Conservation (phyloP, 2,888 invertebrate genomes). For the Pandemis corylana region DNA sequence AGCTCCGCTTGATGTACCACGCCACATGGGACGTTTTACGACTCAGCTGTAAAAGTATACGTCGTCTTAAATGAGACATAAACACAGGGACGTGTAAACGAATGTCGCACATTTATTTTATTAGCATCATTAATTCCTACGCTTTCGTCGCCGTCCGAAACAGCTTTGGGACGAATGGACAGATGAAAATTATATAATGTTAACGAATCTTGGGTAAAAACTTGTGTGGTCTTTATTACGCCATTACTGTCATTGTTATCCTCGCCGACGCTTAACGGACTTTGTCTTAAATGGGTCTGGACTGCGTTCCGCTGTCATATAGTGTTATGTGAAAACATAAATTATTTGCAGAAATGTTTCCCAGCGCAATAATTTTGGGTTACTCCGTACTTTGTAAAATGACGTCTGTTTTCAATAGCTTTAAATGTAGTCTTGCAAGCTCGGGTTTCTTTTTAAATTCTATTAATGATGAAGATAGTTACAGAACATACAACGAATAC, state of each 20-base stretch:
- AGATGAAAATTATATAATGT: constrained; percentile 36
- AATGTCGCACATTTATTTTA: constrained; percentile 84
- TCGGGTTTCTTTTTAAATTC: neutral
- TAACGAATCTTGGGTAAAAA: constrained; percentile 36
- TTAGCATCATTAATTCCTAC: constrained; percentile 79
- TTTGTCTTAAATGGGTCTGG: constrained; percentile 12
- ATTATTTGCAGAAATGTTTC: constrained; percentile 49
- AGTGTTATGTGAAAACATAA: constrained; percentile 45
- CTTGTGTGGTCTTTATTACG: constrained; percentile 25
- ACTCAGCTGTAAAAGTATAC: constrained; percentile 78
- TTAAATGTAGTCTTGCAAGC: neutral
- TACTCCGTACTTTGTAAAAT: constrained; percentile 1
- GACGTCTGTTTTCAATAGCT: neutral
- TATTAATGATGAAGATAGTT: neutral
- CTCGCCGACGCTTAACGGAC: constrained; percentile 9
- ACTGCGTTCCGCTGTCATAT: constrained; percentile 5
- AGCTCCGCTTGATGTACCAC: constrained; percentile 65
- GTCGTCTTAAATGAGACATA: constrained; percentile 84
- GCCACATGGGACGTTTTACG: constrained; percentile 80
- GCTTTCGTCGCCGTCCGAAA: constrained; percentile 71
- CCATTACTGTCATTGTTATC: constrained; percentile 18
- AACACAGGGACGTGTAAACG: constrained; percentile 82
- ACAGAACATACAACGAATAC: no score
- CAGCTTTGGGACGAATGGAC: constrained; percentile 46
- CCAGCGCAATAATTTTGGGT: neutral